Base-by-base conservation (phyloP, 2,113 vertebrate species). In the Pterophyllum scalare region DNA sequence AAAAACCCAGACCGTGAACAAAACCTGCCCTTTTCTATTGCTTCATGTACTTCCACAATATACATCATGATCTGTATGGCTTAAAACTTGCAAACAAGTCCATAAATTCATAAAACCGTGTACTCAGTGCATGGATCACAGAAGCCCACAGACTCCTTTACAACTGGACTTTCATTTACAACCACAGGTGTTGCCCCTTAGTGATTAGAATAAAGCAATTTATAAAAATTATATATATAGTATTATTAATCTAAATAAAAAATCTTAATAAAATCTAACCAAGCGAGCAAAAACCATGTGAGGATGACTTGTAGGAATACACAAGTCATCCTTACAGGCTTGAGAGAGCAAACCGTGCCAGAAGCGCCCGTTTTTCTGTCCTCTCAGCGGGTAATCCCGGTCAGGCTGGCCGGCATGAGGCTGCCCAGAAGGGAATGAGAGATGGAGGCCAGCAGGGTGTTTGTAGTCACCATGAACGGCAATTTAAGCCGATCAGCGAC, bases 401-500 rank as follows among this genome's bases (percentile, higher is more conserved):
- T n/a, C 19, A 2, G 2, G 12, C 31, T 59, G 67, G 22, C 67
- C 80, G 59, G 19, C 59, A 31, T 60, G 33, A 61, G 80, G 86
- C 77, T 38, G 62, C 79, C 12, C 61, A 54, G 14, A 75, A 62
- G 62, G 38, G 24, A 49, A 78, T 59, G 31, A 4, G 24, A 82
- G 75, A 85, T 43, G 80, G 70, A 86, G 57, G 80, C 89, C 64
- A 59, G 82, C 80, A 40, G 78, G 56, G 35, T 59, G 40, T 87
- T 87, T 70, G 61, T 43, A 14, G 77, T 74, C 86, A 72, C 77
- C 84, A 87, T 59, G 31, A 88, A 75, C 1, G 31, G 64, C 33
- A 33, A 65, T 82, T 77, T 86, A 92, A 86, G 70, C 82, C 82
- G 82, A 88, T 87, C 62, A 89, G 33, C 58, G 35, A 43, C 46